These are phyloP conservation scores for Lasiommata megera DNA, from an alignment of 2,888 invertebrate genomes.

Conservation along the genomic window DNA sequence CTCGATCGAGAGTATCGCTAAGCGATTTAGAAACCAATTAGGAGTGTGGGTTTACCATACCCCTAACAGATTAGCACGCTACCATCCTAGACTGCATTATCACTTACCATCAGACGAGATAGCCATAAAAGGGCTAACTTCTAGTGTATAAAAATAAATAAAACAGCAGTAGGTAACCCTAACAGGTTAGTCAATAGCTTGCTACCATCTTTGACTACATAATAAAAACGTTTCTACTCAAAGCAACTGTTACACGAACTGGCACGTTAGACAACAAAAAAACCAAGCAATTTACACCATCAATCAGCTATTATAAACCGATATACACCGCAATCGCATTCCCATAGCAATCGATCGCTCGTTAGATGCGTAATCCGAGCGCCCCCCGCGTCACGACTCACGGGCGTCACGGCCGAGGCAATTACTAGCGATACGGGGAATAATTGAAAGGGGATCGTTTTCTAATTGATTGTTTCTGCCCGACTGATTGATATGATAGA, in stretches of 20 bases:
- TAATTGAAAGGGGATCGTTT: slow-evolving; percentile 75
- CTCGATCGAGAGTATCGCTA: no score
- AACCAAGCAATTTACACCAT: slow-evolving; percentile 2
- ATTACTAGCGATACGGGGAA: slow-evolving; percentile 63
- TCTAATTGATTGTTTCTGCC: slow-evolving; percentile 77
- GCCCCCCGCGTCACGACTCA: slow-evolving; percentile 40
- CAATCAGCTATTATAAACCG: slow-evolving; percentile 13
- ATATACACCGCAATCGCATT: slow-evolving; percentile 23
- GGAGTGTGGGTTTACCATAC: no score
- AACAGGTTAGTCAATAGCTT: no score
- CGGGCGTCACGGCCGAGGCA: slow-evolving; percentile 49
- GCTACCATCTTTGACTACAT: no score
- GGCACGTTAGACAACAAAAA: no score
- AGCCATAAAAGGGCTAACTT: no score
- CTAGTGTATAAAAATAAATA: no score
- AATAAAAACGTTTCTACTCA: background rate
- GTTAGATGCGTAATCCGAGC: slow-evolving; percentile 37
- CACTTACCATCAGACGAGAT: no score
- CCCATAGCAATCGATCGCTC: slow-evolving; percentile 34
- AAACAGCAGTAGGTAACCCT: no score
- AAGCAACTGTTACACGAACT: background rate
- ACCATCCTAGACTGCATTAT: no score
- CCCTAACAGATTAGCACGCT: no score
- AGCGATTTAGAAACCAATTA: no score
- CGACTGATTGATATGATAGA: slow-evolving; percentile 70